Conservation (phyloP, 2,888 invertebrate species). For the Orthosia gracilis region DNA sequence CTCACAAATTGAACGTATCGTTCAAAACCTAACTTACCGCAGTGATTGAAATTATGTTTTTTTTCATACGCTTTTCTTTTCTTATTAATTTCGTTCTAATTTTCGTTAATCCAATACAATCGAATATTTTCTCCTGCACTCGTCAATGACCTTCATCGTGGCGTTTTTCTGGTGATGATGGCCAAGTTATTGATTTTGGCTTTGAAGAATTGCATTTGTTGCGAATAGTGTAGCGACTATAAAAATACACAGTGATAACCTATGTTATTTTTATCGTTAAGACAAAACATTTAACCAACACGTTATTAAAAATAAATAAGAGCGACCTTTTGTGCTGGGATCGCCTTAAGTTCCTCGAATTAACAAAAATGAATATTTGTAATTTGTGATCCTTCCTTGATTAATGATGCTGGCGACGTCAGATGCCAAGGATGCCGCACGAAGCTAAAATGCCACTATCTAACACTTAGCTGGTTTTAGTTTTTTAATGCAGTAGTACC, state of each 20-base stretch:
- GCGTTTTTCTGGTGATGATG: background rate
- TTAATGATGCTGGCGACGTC: slow-evolving; percentile 64
- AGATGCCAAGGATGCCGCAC: slow-evolving; percentile 43
- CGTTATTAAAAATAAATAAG: slow-evolving; percentile 36
- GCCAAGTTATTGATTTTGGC: background rate
- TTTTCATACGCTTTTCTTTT: no score
- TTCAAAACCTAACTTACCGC: background rate
- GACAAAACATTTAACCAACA: slow-evolving; percentile 16
- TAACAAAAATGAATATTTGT: slow-evolving; percentile 58
- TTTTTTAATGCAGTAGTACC: no score
- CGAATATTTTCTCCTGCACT: background rate
- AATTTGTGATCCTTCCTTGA: slow-evolving; percentile 64
- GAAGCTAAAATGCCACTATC: no score
- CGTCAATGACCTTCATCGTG: background rate
- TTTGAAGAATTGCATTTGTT: background rate
- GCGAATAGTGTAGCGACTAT: background rate
- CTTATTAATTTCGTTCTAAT: background rate
- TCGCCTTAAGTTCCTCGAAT: slow-evolving; percentile 58
- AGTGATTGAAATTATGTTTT: background rate
- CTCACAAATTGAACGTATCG: slow-evolving; percentile 1
- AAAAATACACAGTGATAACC: background rate
- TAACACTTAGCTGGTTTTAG: no score
- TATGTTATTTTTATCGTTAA: slow-evolving; percentile 6
- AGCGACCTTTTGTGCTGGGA: slow-evolving; percentile 25
- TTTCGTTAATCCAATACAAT: no score